A percentile compares a stretch with the other conserved stretches of the same genome.
Conservation (phyloP, 2,797 vertebrate species). For the Streptopelia turtur region DNA sequence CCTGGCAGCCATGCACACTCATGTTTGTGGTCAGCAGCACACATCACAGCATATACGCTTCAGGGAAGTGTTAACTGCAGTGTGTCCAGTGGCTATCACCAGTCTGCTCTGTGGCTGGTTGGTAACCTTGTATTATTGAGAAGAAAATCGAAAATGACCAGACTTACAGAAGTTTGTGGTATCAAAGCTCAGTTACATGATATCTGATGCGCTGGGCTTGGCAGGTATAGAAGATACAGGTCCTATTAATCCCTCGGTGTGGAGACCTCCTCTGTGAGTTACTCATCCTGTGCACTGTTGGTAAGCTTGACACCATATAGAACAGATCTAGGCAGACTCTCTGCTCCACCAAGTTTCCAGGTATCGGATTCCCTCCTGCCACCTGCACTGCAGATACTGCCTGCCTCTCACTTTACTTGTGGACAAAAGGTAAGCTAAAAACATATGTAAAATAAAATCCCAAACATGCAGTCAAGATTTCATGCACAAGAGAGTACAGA, state of each 20-base stretch:
- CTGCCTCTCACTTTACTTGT: not conserved
- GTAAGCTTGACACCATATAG: not conserved
- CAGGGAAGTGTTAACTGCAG: not conserved
- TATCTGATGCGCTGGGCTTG: not conserved
- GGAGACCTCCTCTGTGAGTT: not conserved
- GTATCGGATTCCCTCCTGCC: not conserved
- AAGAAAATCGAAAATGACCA: not conserved
- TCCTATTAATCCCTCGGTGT: not conserved
- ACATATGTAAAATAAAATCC: not conserved
- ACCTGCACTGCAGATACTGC: not conserved
- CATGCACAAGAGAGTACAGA: not conserved
- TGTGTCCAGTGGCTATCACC: not conserved
- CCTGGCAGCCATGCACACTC: not conserved
- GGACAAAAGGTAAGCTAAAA: not conserved
- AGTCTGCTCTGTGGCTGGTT: not conserved
- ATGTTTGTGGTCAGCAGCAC: not conserved
- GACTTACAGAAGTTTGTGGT: not conserved
- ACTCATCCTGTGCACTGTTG: not conserved
- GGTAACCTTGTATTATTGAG: not conserved
- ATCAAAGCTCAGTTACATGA: not conserved
- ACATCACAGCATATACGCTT: rapidly evolving
- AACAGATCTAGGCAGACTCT: not conserved
- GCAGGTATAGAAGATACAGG: not conserved
- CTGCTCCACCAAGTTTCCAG: not conserved
- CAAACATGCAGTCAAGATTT: not conserved